A percentile compares a stretch with the other conserved stretches of the same genome.
Evolutionary conservation across 2,888 invertebrate species (phyloP).

Genomic region (Chrysodeixis includens): DNA sequence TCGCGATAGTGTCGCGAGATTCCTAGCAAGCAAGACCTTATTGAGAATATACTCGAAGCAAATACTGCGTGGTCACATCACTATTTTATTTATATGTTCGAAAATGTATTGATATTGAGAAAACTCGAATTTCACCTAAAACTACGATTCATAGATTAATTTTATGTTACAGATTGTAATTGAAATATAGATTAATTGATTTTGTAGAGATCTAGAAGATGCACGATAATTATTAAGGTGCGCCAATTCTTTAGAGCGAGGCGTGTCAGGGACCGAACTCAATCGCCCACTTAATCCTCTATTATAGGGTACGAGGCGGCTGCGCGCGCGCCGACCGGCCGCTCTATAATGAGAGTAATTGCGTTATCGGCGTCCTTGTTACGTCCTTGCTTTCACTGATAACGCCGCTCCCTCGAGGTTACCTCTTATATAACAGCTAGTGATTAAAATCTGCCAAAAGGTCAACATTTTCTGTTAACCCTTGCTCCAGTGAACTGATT

Average conservation of each 20-base stretch:
- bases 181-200: slow-evolving; percentile 45
- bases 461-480: slow-evolving; percentile 66
- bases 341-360: slow-evolving; percentile 81
- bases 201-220: slow-evolving; percentile 39
- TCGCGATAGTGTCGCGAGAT: slow-evolving; percentile 76
- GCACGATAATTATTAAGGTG: slow-evolving; percentile 53
- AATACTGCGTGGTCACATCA: slow-evolving; percentile 61
- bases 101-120: slow-evolving; percentile 39
- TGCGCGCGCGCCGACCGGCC: slow-evolving; percentile 65
- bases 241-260: slow-evolving; percentile 70
- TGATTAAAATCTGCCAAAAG: slow-evolving; percentile 64
- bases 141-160: background rate
- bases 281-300: slow-evolving; percentile 72
- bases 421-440: slow-evolving; percentile 72
- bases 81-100: slow-evolving; percentile 42
- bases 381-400: slow-evolving; percentile 88
- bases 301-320: slow-evolving; percentile 63
- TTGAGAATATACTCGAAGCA: slow-evolving; percentile 69
- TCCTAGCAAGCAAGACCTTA: slow-evolving; percentile 72
- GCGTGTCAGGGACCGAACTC: slow-evolving; percentile 74
- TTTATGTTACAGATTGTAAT: slow-evolving; percentile 18
- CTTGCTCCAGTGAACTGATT: slow-evolving; percentile 66
- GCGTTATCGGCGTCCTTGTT: slow-evolving; percentile 83
- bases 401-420: slow-evolving; percentile 71
- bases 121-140: slow-evolving; percentile 20